Conservation (phyloP, 53 echinoderm and acorn worm species). For the Apostichopus leukothele region DNA sequence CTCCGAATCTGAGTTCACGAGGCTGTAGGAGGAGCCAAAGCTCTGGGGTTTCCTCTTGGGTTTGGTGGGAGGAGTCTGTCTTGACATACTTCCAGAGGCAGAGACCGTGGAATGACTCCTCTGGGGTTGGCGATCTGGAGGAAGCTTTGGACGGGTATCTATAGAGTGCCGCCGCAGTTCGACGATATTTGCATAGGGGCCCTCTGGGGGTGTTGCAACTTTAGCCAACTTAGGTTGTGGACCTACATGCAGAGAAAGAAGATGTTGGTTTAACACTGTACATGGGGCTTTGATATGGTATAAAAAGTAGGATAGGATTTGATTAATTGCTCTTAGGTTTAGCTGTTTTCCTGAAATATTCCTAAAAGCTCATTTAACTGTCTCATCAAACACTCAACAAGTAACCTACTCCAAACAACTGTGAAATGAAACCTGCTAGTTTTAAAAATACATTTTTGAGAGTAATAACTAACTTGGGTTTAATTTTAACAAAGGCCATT, state of each 20-base stretch:
- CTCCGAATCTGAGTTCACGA: conserved; percentile 51
- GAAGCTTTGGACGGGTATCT: conserved; percentile 25
- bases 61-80: conserved; percentile 69
- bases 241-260: background rate
- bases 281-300: too few relatives aligned
- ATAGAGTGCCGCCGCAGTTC: conserved; percentile 8
- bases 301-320: too few relatives aligned
- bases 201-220: background rate
- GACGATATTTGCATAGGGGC: conserved; percentile 47
- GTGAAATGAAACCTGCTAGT: too few relatives aligned
- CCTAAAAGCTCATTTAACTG: too few relatives aligned
- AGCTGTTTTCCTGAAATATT: too few relatives aligned
- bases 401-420: too few relatives aligned
- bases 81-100: conserved; percentile 46
- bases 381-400: too few relatives aligned
- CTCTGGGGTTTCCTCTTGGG: conserved; percentile 82
- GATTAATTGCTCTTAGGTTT: too few relatives aligned
- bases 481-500: too few relatives aligned
- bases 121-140: conserved; percentile 40
- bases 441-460: too few relatives aligned
- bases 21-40: conserved; percentile 83
- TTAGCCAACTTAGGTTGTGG: background rate
- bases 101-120: conserved; percentile 34
- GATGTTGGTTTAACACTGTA: background rate
- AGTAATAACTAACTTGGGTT: too few relatives aligned